Evolutionary conservation across 2,797 vertebrate genomes (phyloP), one percentile per base, ranked within the genome.

Genomic region (Syngnathus acus): DNA sequence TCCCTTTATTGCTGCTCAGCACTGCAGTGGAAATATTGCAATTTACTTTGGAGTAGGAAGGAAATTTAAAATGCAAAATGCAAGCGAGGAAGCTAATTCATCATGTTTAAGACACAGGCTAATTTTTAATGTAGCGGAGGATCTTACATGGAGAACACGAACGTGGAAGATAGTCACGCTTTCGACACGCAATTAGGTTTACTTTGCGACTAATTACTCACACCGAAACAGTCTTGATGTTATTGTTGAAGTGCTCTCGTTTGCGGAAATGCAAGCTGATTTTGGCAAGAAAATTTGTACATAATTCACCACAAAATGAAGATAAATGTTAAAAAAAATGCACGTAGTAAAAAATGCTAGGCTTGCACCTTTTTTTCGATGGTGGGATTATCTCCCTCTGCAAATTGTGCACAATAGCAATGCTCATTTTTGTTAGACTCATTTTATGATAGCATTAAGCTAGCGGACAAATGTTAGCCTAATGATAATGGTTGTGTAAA

Each of bases 1-100:
- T 3, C 9, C n/a, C 4, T 16, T 32, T 79, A 83, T 62, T 60
- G 66, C 72, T 74, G 17, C 60, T 45, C 60, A 77, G 78, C 61
- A 65, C 67, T 82, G 78, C 86, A 73, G 78, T 62, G 70, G 75
- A 77, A 67, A 80, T 78, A 79, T 70, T 84, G 75, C 75, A 64
- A 68, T 67, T 67, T 74, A 75, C 74, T 76, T 86, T 86, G 72
- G 75, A 78, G 75, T 69, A 0, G 75, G 68, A 16, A 23, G 16
- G 68, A 64, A 66, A 42, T 82, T 71, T 67, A 78, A 81, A 78
- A 74, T 72, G 72, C 64, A 77, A 72, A 75, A 78, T 62, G 38
- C 67, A 47, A 70, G 58, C 62, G 59, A 67, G 72, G 32, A 48
- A 65, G 54, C 63, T 64, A 26, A 68, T 57, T 65, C 64, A 69